A percentile compares a stretch with the other conserved stretches of the same genome.
Evolutionary conservation across 2,888 invertebrate species (phyloP).

Genomic region (Tillus elongatus): DNA sequence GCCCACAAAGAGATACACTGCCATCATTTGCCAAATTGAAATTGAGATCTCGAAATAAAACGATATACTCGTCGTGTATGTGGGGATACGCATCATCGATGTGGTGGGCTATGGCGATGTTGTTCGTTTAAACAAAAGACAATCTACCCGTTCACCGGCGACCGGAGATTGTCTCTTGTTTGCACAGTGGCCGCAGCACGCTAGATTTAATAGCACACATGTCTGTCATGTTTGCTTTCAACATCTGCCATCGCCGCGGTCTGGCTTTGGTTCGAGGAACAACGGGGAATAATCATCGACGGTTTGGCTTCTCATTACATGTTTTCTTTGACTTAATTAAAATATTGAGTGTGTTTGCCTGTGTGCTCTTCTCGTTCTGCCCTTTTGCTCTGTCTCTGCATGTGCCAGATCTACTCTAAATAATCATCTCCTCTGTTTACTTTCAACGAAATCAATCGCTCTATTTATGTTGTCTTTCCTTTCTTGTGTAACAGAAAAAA

Average conservation of each 20-base stretch:
- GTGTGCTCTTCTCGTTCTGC: neutral
- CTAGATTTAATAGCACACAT: constrained; percentile 32
- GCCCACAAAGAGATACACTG: too few species aligned
- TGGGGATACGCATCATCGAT: too few species aligned
- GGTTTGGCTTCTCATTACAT: neutral
- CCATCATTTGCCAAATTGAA: too few species aligned
- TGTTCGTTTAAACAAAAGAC: constrained; percentile 1
- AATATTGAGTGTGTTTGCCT: neutral
- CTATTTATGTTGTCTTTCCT: too few species aligned
- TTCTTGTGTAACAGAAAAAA: too few species aligned
- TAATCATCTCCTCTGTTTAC: too few species aligned
- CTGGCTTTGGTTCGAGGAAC: constrained; percentile 8
- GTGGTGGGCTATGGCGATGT: too few species aligned
- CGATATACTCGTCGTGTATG: too few species aligned
- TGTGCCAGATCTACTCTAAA: too few species aligned
- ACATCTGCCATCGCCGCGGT: constrained; percentile 30
- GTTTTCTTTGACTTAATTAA: constrained; percentile 1
- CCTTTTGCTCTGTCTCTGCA: constrained; percentile 10
- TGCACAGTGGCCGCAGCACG: constrained; percentile 30
- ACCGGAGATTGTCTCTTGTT: constrained; percentile 40
- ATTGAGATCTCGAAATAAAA: too few species aligned
- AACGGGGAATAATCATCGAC: constrained; percentile 1
- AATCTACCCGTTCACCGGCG: constrained; percentile 25
- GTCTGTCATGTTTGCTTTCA: constrained; percentile 29
- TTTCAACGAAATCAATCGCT: too few species aligned